Evolutionary conservation across 2,113 vertebrate genomes (phyloP), one percentile per base, ranked within the genome.

Genomic region (Isurus oxyrinchus): DNA sequence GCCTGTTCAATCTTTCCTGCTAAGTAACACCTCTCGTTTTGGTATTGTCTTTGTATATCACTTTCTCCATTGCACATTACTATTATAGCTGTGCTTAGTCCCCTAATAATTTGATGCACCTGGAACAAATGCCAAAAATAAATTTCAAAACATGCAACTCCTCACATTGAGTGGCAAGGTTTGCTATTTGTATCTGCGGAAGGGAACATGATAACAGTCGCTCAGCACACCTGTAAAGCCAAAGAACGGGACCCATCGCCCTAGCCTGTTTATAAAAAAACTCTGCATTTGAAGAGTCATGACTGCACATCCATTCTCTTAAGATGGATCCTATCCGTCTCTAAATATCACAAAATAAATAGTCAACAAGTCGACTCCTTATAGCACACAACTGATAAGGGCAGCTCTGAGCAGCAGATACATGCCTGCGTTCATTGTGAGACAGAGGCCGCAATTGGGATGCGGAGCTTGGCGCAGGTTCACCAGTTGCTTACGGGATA

Each of bases 71-170:
- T 96, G 1, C 63, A 40, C 63, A 96, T 96, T 96, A 96, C 44
- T 95, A 86, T 96, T 96, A 97, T 97, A 96, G 96, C 97, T 97
- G 0, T 97, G 96, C 97, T 96, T 97, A 96, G 97, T 96, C 96
- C 97, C 96, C 97, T 81, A 96, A 0, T 97, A 96, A 96, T 97
- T 97, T 97, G 96, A 96, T 97, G 97, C 97, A 96, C 96, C 31
- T 97, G 84, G 88, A 35, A 35, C 55, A 14, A 76, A 21, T 67
- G 2, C 66, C 23, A 67, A 67, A 87, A 87, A 53, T 40, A 49
- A 0, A 91, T 59, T 59, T 2, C 57, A 61, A 93, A 93, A 2
- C 11, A 55, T 27, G 27, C 10, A 79, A 11, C 0, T 40, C 40
- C 35, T 81, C 23, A 59, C 5, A 27, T 21, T 84, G 81, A 49